phyloP scores from a whole-genome alignment of 1,140 invertebrate genomes.

The Lutraria rhynchaena region DNA sequence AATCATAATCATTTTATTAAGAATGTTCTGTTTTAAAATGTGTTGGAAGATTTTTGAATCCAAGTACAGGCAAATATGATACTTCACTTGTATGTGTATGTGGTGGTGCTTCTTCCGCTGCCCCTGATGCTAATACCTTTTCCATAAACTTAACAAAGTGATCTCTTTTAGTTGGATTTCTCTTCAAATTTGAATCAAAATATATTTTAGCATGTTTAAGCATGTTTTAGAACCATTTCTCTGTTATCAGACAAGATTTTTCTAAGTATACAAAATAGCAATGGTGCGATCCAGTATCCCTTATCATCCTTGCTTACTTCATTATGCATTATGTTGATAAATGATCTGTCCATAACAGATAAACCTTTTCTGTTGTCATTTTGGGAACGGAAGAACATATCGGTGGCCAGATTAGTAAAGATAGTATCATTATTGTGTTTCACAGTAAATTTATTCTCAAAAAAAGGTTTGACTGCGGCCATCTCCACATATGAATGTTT shows the following conservation, averaged over 20 bases:
- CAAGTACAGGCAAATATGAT: constrained; percentile 46
- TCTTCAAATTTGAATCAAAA: constrained; percentile 24
- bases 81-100: neutral
- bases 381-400: constrained; percentile 6
- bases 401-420: neutral
- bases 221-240: neutral
- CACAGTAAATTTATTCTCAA: constrained; percentile 37
- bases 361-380: constrained; percentile 30
- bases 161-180: constrained; percentile 12
- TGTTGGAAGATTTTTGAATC: constrained; percentile 34
- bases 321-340: constrained; percentile 21
- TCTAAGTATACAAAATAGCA: constrained; percentile 12
- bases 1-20: too few relatives aligned
- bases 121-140: constrained; percentile 16
- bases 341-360: constrained; percentile 32
- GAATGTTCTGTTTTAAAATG: too few relatives aligned
- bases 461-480: constrained; percentile 46
- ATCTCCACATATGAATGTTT: constrained; percentile 38
- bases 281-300: constrained; percentile 24
- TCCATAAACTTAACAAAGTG: constrained; percentile 36
- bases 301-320: constrained; percentile 1
- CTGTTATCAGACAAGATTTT: constrained; percentile 19
- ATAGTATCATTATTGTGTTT: constrained; percentile 4
- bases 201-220: constrained; percentile 3
- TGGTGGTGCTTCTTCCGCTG: constrained; percentile 18